Percentiles rank a stretch among this genome's conserved stretches.
Conservation (phyloP, 2,113 vertebrate genomes). For the Stegastes partitus region DNA sequence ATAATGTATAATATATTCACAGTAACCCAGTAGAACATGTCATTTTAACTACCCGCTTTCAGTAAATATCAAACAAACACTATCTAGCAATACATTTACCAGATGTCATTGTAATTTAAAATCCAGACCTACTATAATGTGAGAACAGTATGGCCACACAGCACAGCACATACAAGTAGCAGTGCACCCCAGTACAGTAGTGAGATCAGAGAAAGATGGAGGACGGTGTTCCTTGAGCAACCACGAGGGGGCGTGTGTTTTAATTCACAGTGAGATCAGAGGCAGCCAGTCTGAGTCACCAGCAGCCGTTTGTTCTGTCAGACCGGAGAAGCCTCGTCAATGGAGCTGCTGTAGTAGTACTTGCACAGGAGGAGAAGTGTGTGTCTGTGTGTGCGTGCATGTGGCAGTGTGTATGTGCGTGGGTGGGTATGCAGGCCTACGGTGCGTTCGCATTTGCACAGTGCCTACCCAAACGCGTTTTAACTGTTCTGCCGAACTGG, state of each 20-base stretch:
- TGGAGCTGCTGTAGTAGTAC: conserved; percentile 81
- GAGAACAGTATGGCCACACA: neutral
- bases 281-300: conserved; percentile 77
- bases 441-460: conserved; percentile 43
- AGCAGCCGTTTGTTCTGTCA: conserved; percentile 68
- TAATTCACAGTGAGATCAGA: conserved; percentile 67
- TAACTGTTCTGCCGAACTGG: conserved; percentile 56
- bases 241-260: conserved; percentile 72
- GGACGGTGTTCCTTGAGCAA: neutral
- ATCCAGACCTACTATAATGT: neutral
- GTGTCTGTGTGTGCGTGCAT: conserved; percentile 26
- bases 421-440: conserved; percentile 55
- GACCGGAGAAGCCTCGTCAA: conserved; percentile 74
- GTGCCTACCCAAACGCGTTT: conserved; percentile 49
- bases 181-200: neutral
- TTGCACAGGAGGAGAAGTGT: conserved; percentile 64
- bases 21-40: no score
- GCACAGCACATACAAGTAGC: neutral
- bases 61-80: neutral
- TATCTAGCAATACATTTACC: neutral
- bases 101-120: neutral
- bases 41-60: no score
- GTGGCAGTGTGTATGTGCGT: conserved; percentile 22
- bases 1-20: neutral
- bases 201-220: conserved; percentile 29